Percentiles rank a stretch among this genome's conserved stretches.
phyloP scores from a whole-genome alignment of 2,888 invertebrate species.

The Eristalinus sepulchralis region DNA sequence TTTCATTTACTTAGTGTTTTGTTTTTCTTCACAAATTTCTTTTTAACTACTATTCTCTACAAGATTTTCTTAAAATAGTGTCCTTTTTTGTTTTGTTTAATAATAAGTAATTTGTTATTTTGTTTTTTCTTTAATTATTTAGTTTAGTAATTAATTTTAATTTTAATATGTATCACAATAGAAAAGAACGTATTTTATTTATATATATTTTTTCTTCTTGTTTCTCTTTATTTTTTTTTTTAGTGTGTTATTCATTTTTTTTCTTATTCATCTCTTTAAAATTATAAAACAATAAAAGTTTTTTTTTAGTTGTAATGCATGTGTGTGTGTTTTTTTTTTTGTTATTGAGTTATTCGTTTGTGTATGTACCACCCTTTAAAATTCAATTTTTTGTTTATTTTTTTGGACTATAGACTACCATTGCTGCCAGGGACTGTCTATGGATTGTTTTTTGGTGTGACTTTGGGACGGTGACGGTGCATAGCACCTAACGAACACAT shows the following conservation, averaged over 20 bases:
- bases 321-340: constrained; percentile 1
- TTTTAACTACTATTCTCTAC: constrained; percentile 70
- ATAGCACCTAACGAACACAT: not conserved
- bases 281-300: constrained; percentile 25
- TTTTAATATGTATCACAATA: constrained; percentile 67
- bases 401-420: not conserved
- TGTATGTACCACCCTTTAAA: not conserved
- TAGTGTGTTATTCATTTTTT: not conserved
- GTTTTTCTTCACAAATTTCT: constrained; percentile 62
- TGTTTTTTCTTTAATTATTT: constrained; percentile 60
- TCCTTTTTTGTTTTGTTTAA: constrained; percentile 63
- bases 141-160: constrained; percentile 70
- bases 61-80: constrained; percentile 69
- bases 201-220: constrained; percentile 40
- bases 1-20: constrained; percentile 4
- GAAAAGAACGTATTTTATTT: constrained; percentile 63
- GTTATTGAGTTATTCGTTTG: not conserved
- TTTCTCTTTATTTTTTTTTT: constrained; percentile 6
- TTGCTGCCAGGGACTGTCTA: constrained; percentile 3
- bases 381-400: not conserved
- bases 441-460: not conserved
- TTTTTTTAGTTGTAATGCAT: constrained; percentile 18
- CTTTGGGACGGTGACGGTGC: not conserved
- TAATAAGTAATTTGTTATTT: constrained; percentile 59
- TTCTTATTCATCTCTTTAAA: not conserved